Percentiles rank a stretch among this genome's conserved stretches.
Conservation (phyloP, 2,888 invertebrate species). For the Atethmia centrago region DNA sequence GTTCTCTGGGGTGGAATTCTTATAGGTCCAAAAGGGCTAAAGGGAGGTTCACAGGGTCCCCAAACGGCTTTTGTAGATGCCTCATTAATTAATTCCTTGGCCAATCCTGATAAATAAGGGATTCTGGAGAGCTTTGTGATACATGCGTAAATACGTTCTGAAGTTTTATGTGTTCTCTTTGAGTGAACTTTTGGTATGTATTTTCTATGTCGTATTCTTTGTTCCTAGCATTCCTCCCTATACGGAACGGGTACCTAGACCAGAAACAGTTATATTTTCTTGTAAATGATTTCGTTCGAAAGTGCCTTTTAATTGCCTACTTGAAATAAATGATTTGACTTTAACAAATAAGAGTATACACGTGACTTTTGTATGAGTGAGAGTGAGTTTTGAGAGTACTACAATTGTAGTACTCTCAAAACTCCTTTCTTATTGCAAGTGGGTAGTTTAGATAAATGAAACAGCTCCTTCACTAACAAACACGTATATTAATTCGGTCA, state of each 20-base stretch:
- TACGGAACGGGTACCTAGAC: background rate
- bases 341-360: background rate
- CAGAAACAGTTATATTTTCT: too few relatives aligned
- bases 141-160: constrained; percentile 51
- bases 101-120: constrained; percentile 80
- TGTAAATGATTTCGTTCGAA: background rate
- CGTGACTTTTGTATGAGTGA: too few relatives aligned
- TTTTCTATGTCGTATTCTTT: background rate
- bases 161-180: constrained; percentile 39
- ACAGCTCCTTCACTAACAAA: too few relatives aligned
- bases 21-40: constrained; percentile 67
- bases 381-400: too few relatives aligned
- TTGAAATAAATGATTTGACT: background rate
- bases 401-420: too few relatives aligned
- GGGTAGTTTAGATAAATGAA: too few relatives aligned
- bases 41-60: constrained; percentile 62
- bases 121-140: constrained; percentile 49
- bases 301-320: background rate
- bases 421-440: background rate
- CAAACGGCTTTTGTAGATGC: constrained; percentile 76
- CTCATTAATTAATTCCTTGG: constrained; percentile 82
- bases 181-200: constrained; percentile 28
- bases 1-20: constrained; percentile 71
- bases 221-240: background rate
- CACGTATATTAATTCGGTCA: too few relatives aligned